Evolutionary conservation across 2,888 invertebrate species (phyloP), one percentile per base, ranked within the genome.

Genomic region (Apotomis betuletana): DNA sequence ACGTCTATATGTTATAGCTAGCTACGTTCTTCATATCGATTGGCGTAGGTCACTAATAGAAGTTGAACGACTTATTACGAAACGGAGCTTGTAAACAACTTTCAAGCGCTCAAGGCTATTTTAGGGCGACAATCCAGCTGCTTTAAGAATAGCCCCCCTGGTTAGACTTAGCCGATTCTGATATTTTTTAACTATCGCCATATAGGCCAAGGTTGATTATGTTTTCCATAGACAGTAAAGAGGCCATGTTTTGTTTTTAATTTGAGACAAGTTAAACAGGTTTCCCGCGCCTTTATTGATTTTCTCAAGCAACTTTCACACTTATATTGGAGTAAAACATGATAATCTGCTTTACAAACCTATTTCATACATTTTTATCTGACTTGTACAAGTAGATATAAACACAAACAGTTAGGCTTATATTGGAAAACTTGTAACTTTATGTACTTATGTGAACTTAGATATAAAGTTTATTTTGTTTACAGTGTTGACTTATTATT

Each of bases 51-150:
- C 80, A 74, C 72, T 73, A 87, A n/a, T n/a, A n/a, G n/a, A n/a
- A n/a, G n/a, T n/a, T n/a, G n/a, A n/a, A 85, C 85, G 84, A 84
- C 84, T 79, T 73, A 71, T 91, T 90, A 86, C 82, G 86, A 80
- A 90, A 91, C 77, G 12, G 55, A n/a, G 62, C 78, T 79, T 79
- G 85, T 89, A 89, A 90, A 90, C 92, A 90, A 90, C 90, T 91
- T 89, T 90, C 89, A 80, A 81, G 12, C 52, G 79, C 78, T 74
- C 81, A 85, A 87, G 86, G 89, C 82, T 89, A 87, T 87, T 85
- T 83, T 77, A 57, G 77, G 74, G 61, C 72, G 65, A 58, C 65
- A 46, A 57, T 60, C 62, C 62, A 51, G 58, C 62, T 13, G 71
- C 12, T 10, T 67, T 15, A 8, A 46, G 51, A 63, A 64, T 69